phyloP scores from a whole-genome alignment of 2,797 vertebrate species.

The Hybognathus amarus region DNA sequence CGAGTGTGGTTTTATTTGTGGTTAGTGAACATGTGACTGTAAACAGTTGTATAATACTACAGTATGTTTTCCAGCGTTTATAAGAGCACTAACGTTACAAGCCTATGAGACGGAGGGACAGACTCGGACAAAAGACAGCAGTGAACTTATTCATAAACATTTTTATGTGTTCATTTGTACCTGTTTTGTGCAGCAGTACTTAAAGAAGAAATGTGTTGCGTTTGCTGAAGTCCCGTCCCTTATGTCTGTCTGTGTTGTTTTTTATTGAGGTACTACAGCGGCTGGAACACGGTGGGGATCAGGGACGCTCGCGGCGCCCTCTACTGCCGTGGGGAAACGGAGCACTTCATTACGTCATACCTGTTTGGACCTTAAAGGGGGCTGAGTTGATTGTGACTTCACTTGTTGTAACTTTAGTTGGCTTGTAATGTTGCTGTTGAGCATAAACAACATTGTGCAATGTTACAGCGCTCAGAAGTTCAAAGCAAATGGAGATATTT shows the following conservation, averaged over 20 bases:
- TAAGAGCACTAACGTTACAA: background rate
- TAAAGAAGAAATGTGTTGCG: background rate
- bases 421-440: no score
- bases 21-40: background rate
- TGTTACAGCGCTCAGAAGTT: no score
- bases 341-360: no score
- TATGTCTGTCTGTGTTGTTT: slow-evolving; percentile 8
- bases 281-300: background rate
- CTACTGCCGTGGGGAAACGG: background rate
- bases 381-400: no score
- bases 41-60: background rate
- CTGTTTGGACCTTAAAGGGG: no score
- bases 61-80: background rate
- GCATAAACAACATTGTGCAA: no score
- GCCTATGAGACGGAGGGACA: background rate
- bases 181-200: slow-evolving; percentile 25
- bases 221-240: background rate
- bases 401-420: no score
- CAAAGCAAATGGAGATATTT: no score
- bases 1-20: background rate
- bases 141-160: background rate
- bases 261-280: background rate
- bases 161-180: background rate
- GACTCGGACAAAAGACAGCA: background rate
- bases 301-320: background rate